These are phyloP conservation scores for Mesitornis unicolor DNA, from an alignment of 2,113 vertebrate genomes.

Conservation along the genomic window DNA sequence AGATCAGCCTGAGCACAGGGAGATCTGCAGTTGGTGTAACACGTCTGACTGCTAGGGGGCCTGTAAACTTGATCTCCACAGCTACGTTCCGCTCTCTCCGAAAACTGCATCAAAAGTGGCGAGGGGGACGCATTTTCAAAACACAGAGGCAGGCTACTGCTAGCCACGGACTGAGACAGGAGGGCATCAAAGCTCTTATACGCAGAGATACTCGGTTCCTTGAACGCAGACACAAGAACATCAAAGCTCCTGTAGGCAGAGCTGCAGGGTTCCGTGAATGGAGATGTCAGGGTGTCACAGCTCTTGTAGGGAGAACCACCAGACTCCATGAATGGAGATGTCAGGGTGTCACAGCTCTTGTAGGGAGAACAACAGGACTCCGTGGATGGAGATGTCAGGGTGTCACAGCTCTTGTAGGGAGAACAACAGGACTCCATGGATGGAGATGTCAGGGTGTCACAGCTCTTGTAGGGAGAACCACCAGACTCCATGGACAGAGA, in stretches of 20 bases:
- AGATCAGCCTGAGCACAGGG: background rate
- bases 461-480: background rate
- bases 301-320: conserved; percentile 12
- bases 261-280: background rate
- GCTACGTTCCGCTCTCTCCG: background rate
- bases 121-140: background rate
- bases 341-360: background rate
- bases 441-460: background rate
- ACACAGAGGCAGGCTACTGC: background rate
- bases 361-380: conserved; percentile 1
- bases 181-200: conserved; percentile 58
- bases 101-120: background rate
- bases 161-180: background rate
- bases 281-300: background rate
- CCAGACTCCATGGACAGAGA: background rate
- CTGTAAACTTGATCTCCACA: background rate
- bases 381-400: background rate
- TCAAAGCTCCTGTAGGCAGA: background rate
- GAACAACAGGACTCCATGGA: background rate
- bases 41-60: background rate
- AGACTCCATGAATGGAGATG: background rate
- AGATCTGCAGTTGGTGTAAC: background rate
- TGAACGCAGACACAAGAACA: background rate
- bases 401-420: conserved; percentile 17
- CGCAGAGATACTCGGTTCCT: background rate